Conservation (phyloP, 1,140 invertebrate species). For the Lutraria rhynchaena region DNA sequence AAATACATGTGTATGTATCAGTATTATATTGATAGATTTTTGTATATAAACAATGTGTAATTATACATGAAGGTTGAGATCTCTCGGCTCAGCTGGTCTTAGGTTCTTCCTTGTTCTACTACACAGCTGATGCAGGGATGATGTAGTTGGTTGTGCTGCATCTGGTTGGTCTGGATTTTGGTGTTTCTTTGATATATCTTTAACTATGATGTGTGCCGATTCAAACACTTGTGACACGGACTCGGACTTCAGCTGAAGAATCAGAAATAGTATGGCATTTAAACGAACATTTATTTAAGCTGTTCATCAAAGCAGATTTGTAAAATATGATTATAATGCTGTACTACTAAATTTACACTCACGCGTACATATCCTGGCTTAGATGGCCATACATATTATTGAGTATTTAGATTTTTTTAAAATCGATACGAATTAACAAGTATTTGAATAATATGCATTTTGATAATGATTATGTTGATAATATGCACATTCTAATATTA, state of each 20-base stretch:
- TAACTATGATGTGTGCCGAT: neutral
- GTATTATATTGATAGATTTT: no score
- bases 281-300: no score
- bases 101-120: neutral
- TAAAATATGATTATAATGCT: neutral
- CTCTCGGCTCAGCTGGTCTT: constrained; percentile 4
- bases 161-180: neutral
- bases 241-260: neutral
- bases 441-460: neutral
- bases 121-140: neutral
- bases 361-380: no score
- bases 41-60: no score
- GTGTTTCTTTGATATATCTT: neutral
- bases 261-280: neutral
- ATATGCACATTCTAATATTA: neutral
- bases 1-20: no score
- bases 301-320: neutral
- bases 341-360: neutral
- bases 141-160: neutral
- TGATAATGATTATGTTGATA: no score
- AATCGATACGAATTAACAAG: neutral
- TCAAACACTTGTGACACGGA: neutral
- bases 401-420: neutral
- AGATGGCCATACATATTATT: no score
- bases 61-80: neutral